These are phyloP conservation scores for Fringilla coelebs DNA, from an alignment of 2,797 vertebrate species.

Conservation along the genomic window DNA sequence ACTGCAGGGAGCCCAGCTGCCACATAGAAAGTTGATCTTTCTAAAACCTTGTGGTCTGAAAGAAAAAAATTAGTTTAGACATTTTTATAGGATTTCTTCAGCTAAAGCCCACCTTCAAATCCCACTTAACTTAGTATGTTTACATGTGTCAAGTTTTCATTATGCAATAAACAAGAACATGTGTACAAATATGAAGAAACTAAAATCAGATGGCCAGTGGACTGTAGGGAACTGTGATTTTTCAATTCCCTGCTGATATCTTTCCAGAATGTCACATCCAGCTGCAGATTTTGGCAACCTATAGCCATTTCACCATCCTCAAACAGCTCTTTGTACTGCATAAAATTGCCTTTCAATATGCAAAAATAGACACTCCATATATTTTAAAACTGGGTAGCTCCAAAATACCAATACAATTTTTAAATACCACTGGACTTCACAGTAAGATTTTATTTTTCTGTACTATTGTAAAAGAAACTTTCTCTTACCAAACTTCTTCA, in stretches of 20 bases:
- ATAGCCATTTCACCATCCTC: background rate
- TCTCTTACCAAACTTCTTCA: background rate
- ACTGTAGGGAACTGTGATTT: slow-evolving; percentile 11
- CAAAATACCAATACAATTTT: background rate
- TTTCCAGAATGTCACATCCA: slow-evolving; percentile 46
- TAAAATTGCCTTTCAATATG: background rate
- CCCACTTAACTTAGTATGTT: slow-evolving; percentile 23
- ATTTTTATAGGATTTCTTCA: slow-evolving; percentile 44
- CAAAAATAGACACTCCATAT: background rate
- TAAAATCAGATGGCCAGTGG: slow-evolving; percentile 20
- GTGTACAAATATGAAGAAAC: slow-evolving; percentile 32
- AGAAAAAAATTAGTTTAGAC: slow-evolving; percentile 31
- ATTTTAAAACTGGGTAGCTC: background rate
- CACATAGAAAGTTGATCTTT: slow-evolving; percentile 39
- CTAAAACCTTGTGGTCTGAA: slow-evolving; percentile 34
- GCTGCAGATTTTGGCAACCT: slow-evolving; percentile 38
- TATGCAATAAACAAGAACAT: slow-evolving; percentile 59
- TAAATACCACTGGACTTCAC: background rate
- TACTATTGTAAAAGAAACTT: background rate
- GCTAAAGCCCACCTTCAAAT: slow-evolving; percentile 25
- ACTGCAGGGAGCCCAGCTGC: slow-evolving; percentile 45
- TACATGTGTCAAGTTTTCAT: slow-evolving; percentile 48
- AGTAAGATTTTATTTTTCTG: background rate
- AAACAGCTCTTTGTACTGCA: background rate
- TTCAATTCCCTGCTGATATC: background rate